Evolutionary conservation across 2,888 invertebrate species (phyloP), one percentile per base, ranked within the genome.

Genomic region (Carpatolechia fugitivella): DNA sequence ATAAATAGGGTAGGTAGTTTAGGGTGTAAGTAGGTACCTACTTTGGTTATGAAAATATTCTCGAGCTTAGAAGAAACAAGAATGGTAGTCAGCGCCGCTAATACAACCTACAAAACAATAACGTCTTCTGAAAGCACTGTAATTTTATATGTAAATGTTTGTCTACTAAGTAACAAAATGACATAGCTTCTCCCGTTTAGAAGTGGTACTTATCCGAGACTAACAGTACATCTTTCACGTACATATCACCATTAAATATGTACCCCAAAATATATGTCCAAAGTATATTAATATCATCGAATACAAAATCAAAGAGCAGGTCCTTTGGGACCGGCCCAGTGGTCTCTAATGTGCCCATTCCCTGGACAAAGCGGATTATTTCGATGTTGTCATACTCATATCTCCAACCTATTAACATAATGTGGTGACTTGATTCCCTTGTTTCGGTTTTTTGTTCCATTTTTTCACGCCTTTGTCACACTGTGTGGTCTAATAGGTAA

Each of bases 281-380:
- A 63, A 64, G 65, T 72, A 73, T 85, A 85, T 86, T 87, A 85
- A 87, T 88, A 82, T 85, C 80, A 81, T 84, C 82, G 80, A 80
- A 85, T 82, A 78, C 72, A 64, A 77, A 86, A 85, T 88, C 89
- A 89, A 89, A 90, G 88, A 74, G 62, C 65, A 56, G 53, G 69
- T 86, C 88, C 85, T 84, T 53, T 53, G 66, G 82, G 87, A 76
- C 73, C 49, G 62, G 62, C 62, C 70, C 71, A 68, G 66, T 69
- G 71, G 69, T 67, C 69, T 57, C 75, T 85, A 84, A 85, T 82
- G 81, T 78, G 74, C 66, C 81, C 78, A 79, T 81, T 79, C 74
- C 68, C 64, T 70, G 83, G 80, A 83, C 82, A 88, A 90, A 88
- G 89, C 75, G 88, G 89, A 88, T 90, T 90, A 89, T 78, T 71